Conservation (phyloP, 2,888 invertebrate genomes). For the Ametastegia equiseti region DNA sequence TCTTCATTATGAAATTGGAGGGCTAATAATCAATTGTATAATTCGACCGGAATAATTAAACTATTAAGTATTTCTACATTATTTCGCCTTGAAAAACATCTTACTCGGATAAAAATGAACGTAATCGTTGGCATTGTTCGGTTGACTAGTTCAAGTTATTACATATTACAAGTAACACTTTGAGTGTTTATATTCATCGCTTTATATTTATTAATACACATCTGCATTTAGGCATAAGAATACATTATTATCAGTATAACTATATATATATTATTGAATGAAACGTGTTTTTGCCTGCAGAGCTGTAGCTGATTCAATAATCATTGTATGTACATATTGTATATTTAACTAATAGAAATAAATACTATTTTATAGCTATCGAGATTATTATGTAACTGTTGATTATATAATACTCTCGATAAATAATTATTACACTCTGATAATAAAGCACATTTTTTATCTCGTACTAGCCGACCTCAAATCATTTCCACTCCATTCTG, state of each 20-base stretch:
- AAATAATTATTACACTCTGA: conserved; percentile 1
- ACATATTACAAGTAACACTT: conserved; percentile 2
- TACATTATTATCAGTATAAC: background rate
- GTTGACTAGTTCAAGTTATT: background rate
- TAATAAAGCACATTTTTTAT: conserved; percentile 3
- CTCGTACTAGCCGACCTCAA: too few relatives aligned
- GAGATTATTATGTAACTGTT: conserved; percentile 1
- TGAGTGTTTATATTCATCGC: background rate
- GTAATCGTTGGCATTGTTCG: background rate
- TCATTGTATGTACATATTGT: conserved; percentile 37
- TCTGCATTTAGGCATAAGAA: background rate
- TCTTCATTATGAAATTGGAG: background rate
- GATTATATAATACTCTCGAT: background rate
- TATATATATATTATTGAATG: background rate
- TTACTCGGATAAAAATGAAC: background rate
- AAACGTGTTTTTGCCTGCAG: background rate
- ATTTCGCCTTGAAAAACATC: background rate
- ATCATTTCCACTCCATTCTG: too few relatives aligned
- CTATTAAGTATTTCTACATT: background rate
- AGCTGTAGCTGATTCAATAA: background rate
- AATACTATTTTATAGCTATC: conserved; percentile 30
- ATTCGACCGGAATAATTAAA: background rate
- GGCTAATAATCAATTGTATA: background rate
- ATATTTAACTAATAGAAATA: conserved; percentile 14
- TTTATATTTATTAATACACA: background rate